Percentiles rank a stretch among this genome's conserved stretches.
Conservation (phyloP, 2,113 vertebrate species). For the Stomatorhinus ivindoensis region DNA sequence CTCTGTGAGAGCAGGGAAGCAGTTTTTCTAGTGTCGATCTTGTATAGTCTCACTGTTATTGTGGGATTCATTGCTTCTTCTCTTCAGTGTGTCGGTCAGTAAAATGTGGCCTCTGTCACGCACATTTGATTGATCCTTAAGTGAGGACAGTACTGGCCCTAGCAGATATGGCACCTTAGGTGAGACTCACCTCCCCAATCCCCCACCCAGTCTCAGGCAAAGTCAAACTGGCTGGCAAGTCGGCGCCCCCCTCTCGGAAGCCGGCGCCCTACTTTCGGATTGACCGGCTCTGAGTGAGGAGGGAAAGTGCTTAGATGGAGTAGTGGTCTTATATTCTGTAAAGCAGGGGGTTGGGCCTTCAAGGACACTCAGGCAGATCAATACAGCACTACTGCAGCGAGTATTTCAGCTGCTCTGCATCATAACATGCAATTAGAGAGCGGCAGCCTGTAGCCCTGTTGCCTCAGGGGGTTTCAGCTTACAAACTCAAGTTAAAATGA, state of each 20-base stretch:
- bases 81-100: neutral
- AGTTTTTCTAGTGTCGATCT: neutral
- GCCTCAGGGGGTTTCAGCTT: slow-evolving; percentile 4
- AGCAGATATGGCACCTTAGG: neutral
- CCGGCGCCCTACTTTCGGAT: neutral
- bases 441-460: neutral
- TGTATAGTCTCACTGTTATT: neutral
- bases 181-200: neutral
- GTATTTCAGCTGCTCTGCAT: neutral
- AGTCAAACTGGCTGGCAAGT: neutral
- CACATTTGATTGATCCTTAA: neutral
- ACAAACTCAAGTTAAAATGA: neutral
- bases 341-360: neutral
- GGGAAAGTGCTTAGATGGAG: neutral
- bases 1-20: neutral
- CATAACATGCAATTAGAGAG: neutral
- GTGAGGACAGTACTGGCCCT: neutral
- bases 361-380: slow-evolving; percentile 50
- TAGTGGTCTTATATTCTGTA: neutral
- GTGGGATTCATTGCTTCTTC: neutral
- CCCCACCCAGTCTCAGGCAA: neutral
- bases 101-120: neutral
- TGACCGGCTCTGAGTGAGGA: neutral
- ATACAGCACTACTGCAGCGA: slow-evolving; percentile 38
- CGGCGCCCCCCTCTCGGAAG: neutral